These are phyloP conservation scores for Lepidocyrtoides sp. DNA, from an alignment of 2,888 invertebrate genomes.

Conservation along the genomic window DNA sequence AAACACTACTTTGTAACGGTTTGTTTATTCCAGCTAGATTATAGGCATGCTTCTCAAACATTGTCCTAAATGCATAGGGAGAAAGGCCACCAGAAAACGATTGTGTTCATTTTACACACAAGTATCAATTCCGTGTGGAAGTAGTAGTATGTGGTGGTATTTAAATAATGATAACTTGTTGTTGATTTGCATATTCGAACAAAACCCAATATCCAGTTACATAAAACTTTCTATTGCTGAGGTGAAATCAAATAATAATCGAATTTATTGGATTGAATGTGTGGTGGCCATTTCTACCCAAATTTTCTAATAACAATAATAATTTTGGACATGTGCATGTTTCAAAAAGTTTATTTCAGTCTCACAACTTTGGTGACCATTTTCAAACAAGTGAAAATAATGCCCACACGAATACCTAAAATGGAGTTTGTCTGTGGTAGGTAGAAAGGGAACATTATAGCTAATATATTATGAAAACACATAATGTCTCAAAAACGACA, in stretches of 20 bases:
- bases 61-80: neutral
- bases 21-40: slow-evolving; percentile 20
- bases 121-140: neutral
- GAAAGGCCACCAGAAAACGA: neutral
- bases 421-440: slow-evolving; percentile 6
- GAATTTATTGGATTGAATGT: slow-evolving; percentile 43
- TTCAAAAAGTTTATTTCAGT: slow-evolving; percentile 38
- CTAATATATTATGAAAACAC: slow-evolving; percentile 22
- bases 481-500: slow-evolving; percentile 15
- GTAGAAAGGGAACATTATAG: slow-evolving; percentile 1
- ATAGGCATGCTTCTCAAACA: neutral
- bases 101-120: neutral
- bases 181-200: slow-evolving; percentile 14
- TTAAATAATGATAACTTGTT: slow-evolving; percentile 52
- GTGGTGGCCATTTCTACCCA: slow-evolving; percentile 8
- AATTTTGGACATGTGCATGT: slow-evolving; percentile 39
- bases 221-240: neutral
- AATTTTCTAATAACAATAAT: slow-evolving; percentile 19
- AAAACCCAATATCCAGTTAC: neutral
- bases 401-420: neutral
- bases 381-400: slow-evolving; percentile 22
- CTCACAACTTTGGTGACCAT: slow-evolving; percentile 71
- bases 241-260: slow-evolving; percentile 58
- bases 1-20: slow-evolving; percentile 55
- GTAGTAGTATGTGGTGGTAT: neutral